Evolutionary conservation across 2,797 vertebrate species (phyloP), one percentile per base, ranked within the genome.

Genomic region (Hemibagrus guttatus): DNA sequence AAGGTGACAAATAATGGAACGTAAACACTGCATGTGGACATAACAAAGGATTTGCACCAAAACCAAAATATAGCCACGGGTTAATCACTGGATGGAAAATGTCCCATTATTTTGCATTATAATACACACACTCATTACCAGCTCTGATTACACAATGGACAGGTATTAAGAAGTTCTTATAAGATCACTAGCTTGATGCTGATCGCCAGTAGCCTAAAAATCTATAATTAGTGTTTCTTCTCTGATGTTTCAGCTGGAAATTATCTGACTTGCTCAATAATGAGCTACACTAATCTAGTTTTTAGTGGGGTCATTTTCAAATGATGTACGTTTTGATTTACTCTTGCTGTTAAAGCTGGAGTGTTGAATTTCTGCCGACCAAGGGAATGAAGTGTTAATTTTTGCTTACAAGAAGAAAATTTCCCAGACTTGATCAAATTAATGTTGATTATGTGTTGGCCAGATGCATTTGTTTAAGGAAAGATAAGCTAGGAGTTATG

Each of bases 331-430:
- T 95, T 95, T 92, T 90, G 87, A 86, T 85, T 88, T 89, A 91
- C 91, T 93, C 91, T 93, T 91, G 92, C 86, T 92, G 90, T 85
- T 90, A 95, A 92, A 93, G 93, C 91, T 91, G 71, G 84, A 92
- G 95, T 95, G 92, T 96, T 94, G 91, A 94, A 95, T 96, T 96
- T 96, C 96, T 96, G 96, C 95, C 88, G 94, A 96, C 95, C 92
- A 94, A 96, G 95, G 93, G 91, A 96, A 95, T 95, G 92, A 96
- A 95, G 95, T 95, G 95, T 95, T 96, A 94, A 96, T 95, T 96
- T 96, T 94, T 95, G 95, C 96, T 96, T 96, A 96, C 95, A 95
- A 95, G 93, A 95, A 94, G 91, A 95, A 94, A 96, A 94, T 93
- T 91, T 92, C 91, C 92, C 91, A 91, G 93, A 90, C 91, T 75